Base-by-base conservation (phyloP, 1,140 invertebrate species). In the Drosophila willistoni region DNA sequence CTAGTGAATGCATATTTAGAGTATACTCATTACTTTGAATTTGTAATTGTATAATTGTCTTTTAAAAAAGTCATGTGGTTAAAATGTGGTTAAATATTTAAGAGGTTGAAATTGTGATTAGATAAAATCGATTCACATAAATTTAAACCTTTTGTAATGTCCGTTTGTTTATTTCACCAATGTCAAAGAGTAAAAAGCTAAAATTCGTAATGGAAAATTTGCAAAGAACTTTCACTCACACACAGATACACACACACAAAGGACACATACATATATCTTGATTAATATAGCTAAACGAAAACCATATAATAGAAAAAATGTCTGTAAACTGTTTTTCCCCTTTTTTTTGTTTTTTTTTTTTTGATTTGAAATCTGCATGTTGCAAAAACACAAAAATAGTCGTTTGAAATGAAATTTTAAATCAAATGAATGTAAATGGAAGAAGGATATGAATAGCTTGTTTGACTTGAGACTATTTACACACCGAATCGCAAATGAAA, bases 391-490 rank as follows among this genome's bases (percentile, higher is more conserved):
- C 36, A 13, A 10, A 17, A 51, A 51, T 51, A 51, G 3, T 22
- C 2, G 12, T 22, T 51, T 51, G 44, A 47, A 10, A 47, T 19
- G 7, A 19, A 47, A 44, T 7, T 44, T 14, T n/a, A 14, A 14
- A 17, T 7, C n/a, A 17, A 44, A 14, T 14, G 14, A 47, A 51
- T 51, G 17, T 51, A 51, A 19, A 51, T 51, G 44, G 13, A 51
- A 51, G 10, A 51, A 14, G 14, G 17, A 47, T 47, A 47, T 47
- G 12, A 47, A 47, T 7, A 17, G 10, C 7, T 51, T 51, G 44
- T 51, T 51, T 51, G 14, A 47, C 44, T 47, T 47, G 14, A 47
- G 44, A 47, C 44, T 47, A 47, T 47, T 47, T 19, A 47, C 44
- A 47, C 19, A 22, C 6, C 10, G 36, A 13, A 39, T 39, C 3